Evolutionary conservation across 1,140 invertebrate species (phyloP).

Genomic region (Neodiprion pinetum): DNA sequence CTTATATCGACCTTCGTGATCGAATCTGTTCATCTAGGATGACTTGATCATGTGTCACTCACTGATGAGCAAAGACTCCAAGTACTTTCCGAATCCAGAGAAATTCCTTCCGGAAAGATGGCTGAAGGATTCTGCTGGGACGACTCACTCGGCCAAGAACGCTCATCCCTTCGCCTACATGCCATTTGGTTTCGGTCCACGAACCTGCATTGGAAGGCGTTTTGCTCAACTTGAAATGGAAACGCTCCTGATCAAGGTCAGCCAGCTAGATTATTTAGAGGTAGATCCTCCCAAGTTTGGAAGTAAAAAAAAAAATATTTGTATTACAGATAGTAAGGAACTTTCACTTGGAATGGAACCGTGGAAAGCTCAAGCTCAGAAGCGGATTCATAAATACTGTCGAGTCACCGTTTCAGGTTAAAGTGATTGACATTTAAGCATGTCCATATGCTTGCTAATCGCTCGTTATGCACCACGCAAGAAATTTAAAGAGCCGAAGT

Average conservation of each 20-base stretch:
- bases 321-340: slow-evolving; percentile 48
- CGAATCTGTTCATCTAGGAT: slow-evolving; percentile 47
- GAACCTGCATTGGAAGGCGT: slow-evolving; percentile 58
- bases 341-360: slow-evolving; percentile 52
- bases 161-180: slow-evolving; percentile 69
- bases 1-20: not conserved
- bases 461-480: too few relatives aligned
- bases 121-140: slow-evolving; percentile 50
- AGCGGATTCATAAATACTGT: slow-evolving; percentile 52
- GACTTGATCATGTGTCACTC: slow-evolving; percentile 59
- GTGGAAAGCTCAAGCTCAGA: slow-evolving; percentile 43
- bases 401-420: slow-evolving; percentile 50
- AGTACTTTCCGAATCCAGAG: slow-evolving; percentile 57
- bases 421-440: slow-evolving; percentile 42
- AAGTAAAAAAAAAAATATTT: not conserved
- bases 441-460: too few relatives aligned
- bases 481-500: too few relatives aligned
- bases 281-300: not conserved
- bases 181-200: slow-evolving; percentile 70
- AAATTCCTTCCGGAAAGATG: slow-evolving; percentile 63
- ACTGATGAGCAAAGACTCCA: slow-evolving; percentile 47
- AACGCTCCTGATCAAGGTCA: slow-evolving; percentile 52
- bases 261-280: not conserved
- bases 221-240: slow-evolving; percentile 60
- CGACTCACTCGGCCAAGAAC: slow-evolving; percentile 43